Conservation (phyloP, 2,888 invertebrate species). For the Napeogenes inachia region DNA sequence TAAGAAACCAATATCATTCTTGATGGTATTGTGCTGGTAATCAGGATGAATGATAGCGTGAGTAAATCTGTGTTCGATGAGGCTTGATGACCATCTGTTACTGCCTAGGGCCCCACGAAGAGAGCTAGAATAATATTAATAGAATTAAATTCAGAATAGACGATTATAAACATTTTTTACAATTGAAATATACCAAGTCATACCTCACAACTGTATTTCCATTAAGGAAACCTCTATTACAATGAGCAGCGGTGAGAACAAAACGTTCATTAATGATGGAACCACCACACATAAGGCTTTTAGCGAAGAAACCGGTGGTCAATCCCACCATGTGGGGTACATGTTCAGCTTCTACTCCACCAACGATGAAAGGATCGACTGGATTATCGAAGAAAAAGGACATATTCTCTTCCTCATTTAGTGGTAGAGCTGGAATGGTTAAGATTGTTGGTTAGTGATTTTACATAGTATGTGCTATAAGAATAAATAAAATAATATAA, state of each 20-base stretch:
- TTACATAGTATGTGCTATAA: neutral
- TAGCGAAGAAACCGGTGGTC: neutral
- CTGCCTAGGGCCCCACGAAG: conserved; percentile 19
- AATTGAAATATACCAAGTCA: neutral
- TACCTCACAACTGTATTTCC: neutral
- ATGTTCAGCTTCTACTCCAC: conserved; percentile 47
- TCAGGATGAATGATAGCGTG: conserved; percentile 53
- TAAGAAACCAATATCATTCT: conserved; percentile 43
- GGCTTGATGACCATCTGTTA: conserved; percentile 49
- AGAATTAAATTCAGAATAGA: neutral
- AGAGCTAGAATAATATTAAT: neutral
- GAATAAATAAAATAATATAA: too few species aligned
- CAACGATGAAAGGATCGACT: conserved; percentile 49
- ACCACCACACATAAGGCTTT: conserved; percentile 14
- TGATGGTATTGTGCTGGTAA: conserved; percentile 41
- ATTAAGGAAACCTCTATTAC: neutral
- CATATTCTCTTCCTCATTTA: conserved; percentile 40
- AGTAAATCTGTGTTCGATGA: conserved; percentile 38
- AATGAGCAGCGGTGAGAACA: conserved; percentile 11
- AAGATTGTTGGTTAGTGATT: neutral
- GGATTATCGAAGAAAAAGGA: conserved; percentile 48
- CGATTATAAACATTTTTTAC: neutral
- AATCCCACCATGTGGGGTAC: conserved; percentile 37
- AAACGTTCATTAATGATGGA: conserved; percentile 11
- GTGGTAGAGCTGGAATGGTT: conserved; percentile 45